Base-by-base conservation (phyloP, 2,113 vertebrate genomes). In the Cinclus mexicanus region DNA sequence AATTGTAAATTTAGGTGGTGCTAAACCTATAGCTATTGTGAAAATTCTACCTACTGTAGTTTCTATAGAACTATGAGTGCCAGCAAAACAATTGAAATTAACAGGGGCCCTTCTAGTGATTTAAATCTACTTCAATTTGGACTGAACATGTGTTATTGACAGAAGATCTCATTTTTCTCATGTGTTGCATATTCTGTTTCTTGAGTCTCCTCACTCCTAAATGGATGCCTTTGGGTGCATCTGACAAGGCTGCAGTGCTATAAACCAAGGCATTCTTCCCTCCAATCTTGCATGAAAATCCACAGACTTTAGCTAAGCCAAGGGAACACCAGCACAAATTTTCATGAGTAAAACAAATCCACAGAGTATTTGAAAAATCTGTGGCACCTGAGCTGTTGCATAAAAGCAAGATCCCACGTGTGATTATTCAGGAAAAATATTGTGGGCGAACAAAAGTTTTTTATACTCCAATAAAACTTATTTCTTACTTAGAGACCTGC, bases 381-480 rank as follows among this genome's bases (percentile, higher is more conserved):
- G 41, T 71, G 68, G 26, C 29, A 67, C 26, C 3, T 42, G 39
- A 86, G n/a, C 28, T 71, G 11, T 56, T 78, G 31, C 22, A 37
- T 69, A 75, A 88, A 68, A 81, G 26, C 46, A 83, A 65, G 33
- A 55, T 72, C 22, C 10, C 37, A 16, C 0, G 0, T 24, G 14
- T 31, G 12, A 56, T 87, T 81, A 57, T 61, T 72, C 21, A 55
- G 78, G 21, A 75, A 90, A 61, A 67, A 63, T 49, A 31, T 11
- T 57, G 5, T 29, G 5, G 12, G 6, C 0, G 0, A 74, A 67
- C 13, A 44, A 25, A 95, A 67, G 3, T 1, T 87, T 89, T 75
- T 42, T 23, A 14, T 82, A 15, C 1, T n/a, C 31, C 11, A 20
- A 5, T 9, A 28, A 90, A 74, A 75, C 9, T 50, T 49, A 44